Conservation (phyloP, 2,113 vertebrate genomes). For the Callithrix jacchus region DNA sequence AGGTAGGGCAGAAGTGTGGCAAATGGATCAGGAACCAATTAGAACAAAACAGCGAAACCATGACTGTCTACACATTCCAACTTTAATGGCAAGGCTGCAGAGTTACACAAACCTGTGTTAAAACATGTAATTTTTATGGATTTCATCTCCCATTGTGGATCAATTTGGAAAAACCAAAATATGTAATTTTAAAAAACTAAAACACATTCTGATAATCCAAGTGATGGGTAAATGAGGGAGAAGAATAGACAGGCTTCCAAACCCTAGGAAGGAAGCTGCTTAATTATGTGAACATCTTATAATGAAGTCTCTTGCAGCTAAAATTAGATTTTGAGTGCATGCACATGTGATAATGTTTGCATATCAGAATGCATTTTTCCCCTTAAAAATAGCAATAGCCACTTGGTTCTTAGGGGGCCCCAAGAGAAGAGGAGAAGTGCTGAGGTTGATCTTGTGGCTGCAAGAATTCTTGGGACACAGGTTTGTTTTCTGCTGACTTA, state of each 20-base stretch:
- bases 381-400: slow-evolving; percentile 58
- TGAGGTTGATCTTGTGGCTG: not conserved
- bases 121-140: slow-evolving; percentile 42
- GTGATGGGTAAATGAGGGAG: slow-evolving; percentile 64
- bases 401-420: not conserved
- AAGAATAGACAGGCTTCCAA: slow-evolving; percentile 67
- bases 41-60: not conserved
- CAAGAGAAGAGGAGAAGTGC: not conserved
- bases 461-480: not conserved
- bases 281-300: slow-evolving; percentile 73
- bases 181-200: slow-evolving; percentile 53
- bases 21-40: not conserved
- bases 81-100: not conserved
- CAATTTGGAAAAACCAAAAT: slow-evolving; percentile 70
- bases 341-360: slow-evolving; percentile 67
- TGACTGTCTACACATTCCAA: not conserved
- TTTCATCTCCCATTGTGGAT: slow-evolving; percentile 54
- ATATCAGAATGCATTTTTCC: slow-evolving; percentile 48
- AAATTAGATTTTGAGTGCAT: slow-evolving; percentile 77
- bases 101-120: slow-evolving; percentile 44
- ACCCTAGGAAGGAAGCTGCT: slow-evolving; percentile 67
- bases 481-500: not conserved
- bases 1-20: not conserved
- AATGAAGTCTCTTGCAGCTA: slow-evolving; percentile 74
- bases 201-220: slow-evolving; percentile 69